Conservation (phyloP, 2,888 invertebrate species). For the Netelia melanura region DNA sequence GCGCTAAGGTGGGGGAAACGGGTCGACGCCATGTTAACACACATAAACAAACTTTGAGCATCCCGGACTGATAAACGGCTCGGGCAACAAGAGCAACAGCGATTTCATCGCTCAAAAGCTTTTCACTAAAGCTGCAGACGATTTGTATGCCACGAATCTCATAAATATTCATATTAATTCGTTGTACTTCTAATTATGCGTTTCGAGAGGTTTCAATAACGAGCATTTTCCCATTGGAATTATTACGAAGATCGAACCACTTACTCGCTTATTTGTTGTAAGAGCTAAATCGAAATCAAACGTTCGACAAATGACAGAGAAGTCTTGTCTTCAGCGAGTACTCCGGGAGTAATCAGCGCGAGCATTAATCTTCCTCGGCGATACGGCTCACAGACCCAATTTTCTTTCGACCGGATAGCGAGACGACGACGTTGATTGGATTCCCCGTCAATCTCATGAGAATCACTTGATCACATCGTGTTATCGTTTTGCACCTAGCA, state of each 20-base stretch:
- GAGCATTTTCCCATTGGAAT: slow-evolving; percentile 29
- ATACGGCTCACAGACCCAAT: slow-evolving; percentile 78
- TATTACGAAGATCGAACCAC: slow-evolving; percentile 58
- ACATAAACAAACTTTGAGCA: slow-evolving; percentile 82
- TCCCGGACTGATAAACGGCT: slow-evolving; percentile 80
- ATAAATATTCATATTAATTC: neutral
- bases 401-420: slow-evolving; percentile 80
- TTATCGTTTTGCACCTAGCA: slow-evolving; percentile 68
- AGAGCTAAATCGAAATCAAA: slow-evolving; percentile 78
- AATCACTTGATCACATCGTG: slow-evolving; percentile 73
- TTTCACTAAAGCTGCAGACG: neutral
- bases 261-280: slow-evolving; percentile 72
- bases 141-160: neutral
- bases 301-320: slow-evolving; percentile 78
- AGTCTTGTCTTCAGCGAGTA: slow-evolving; percentile 76
- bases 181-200: neutral
- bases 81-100: slow-evolving; percentile 76
- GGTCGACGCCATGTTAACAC: slow-evolving; percentile 84
- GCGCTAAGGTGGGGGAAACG: slow-evolving; percentile 76
- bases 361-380: slow-evolving; percentile 83
- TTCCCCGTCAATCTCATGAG: slow-evolving; percentile 76
- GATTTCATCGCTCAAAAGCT: slow-evolving; percentile 42
- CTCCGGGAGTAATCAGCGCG: slow-evolving; percentile 82
- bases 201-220: neutral
- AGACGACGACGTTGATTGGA: slow-evolving; percentile 82